Evolutionary conservation across 1,140 invertebrate species (phyloP), one percentile per base, ranked within the genome.

Genomic region (Gryon sp.): DNA sequence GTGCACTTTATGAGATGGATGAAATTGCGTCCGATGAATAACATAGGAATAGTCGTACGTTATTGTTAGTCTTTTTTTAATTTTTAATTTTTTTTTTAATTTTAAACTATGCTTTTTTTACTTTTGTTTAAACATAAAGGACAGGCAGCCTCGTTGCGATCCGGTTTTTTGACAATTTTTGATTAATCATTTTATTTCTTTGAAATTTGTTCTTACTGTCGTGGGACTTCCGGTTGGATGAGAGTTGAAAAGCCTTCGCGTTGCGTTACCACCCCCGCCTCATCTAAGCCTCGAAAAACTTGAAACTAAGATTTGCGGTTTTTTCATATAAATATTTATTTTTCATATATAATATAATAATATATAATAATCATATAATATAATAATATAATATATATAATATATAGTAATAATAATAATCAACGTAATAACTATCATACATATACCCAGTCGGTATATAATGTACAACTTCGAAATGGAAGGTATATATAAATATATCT

Each of bases 251-350:
- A 83, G 80, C 82, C 82, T 86, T 83, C 83, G 80, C 83, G 82
- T 80, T 82, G 82, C 86, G 86, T 79, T 82, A 84, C 87, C 86
- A 87, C 60, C 85, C 84, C 82, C 80, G 74, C 57, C 68, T 76
- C 70, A 40, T 79, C 77, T n/a, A 62, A 74, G 36, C 50, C 65
- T 80, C 40, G 43, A 74, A 81, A 73, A 41, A 76, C 78, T 45
- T 76, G 46, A 16, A 57, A 34, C 60, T 53, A 75, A n/a, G 32
- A 5, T 63, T 59, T 74, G 59, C 70, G 59, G 53, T 78, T 76
- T 69, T 79, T 86, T 84, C 75, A 74, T 85, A 86, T 85, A 84
- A 86, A 86, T 84, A 85, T 88, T 87, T 85, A 87, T 86, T 86
- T 80, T 45, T n/a, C n/a, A n/a, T 66, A 79, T 76, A 70, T 72